These are phyloP conservation scores for Falco concolor DNA, from an alignment of 2,797 vertebrate genomes.

Conservation along the genomic window DNA sequence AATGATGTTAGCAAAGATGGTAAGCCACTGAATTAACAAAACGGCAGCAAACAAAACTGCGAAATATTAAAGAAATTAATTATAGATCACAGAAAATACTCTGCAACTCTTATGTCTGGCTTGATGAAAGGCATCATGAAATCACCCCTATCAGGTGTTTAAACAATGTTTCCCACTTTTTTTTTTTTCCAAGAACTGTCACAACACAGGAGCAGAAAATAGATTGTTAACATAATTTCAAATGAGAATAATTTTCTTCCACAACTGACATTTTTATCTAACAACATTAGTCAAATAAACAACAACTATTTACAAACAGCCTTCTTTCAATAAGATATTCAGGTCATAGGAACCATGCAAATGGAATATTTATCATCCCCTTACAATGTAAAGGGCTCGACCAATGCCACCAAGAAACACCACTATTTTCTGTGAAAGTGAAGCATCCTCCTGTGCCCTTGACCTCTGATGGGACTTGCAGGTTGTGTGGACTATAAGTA, in stretches of 20 bases:
- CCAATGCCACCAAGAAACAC: neutral
- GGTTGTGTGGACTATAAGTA: neutral
- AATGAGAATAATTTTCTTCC: neutral
- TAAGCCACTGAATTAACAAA: neutral
- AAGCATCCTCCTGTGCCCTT: neutral
- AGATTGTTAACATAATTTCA: neutral
- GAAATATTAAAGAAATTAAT: neutral
- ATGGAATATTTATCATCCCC: neutral
- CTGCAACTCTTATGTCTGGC: neutral
- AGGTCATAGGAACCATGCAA: neutral
- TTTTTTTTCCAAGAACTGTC: neutral
- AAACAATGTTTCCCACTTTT: neutral
- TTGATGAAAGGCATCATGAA: neutral
- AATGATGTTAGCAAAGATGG: neutral
- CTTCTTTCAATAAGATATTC: neutral
- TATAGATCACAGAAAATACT: neutral
- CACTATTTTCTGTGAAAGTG: neutral
- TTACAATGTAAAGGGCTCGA: neutral
- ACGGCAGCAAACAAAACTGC: fast-evolving
- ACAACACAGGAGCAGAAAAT: neutral
- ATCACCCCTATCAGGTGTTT: neutral
- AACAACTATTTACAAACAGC: neutral
- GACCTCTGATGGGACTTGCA: neutral
- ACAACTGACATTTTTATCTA: neutral
- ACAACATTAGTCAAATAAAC: neutral